Base-by-base conservation (phyloP, 2,888 invertebrate species). In the Boloria euphrosyne region DNA sequence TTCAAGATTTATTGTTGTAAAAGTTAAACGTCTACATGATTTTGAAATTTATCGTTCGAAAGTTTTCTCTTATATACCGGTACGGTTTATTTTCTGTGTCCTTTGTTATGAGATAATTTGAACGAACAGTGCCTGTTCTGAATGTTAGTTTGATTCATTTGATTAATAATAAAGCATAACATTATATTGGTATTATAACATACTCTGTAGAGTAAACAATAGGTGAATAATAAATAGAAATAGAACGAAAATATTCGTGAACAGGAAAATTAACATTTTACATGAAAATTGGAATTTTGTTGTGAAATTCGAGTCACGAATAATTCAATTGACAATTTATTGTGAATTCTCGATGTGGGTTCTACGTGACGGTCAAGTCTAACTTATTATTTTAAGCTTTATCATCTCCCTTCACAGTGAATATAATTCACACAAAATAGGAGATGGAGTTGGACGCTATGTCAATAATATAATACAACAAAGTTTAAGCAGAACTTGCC, bases 401-500 rank as follows among this genome's bases (percentile, higher is more conserved):
- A 55, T 73, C 78, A 80, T 57, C 77, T 80, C 78, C 79, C 73
- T 71, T 47, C 14, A 47, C 46, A 57, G 43, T 57, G 17, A 47
- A 52, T 64, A 52, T 52, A 18, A 27, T 46, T 13, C 18, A 51
- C 38, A 14, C 22, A 18, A 46, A 57, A 46, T 46, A 52, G 31
- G 31, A n/a, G n/a, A n/a, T n/a, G n/a, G 14, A 57, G 63, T 22
- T 38, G 49, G 22, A 53, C 31, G 27, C 52, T 52, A n/a, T 52
- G 58, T 64, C 44, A 51, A 55, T 64, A 58, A 46, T 52, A 51
- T 64, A 57, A 58, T 47, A 52, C 27, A 47, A 13, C 52, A 38
- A 47, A 53, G 46, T 65, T 64, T 51, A 31, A 52, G 38, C 14
- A 38, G 59, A 59, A 52, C 57, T 51, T 16, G 57, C 44, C 16